phyloP scores from a whole-genome alignment of 2,113 vertebrate genomes.

The Aegotheles bennettii region DNA sequence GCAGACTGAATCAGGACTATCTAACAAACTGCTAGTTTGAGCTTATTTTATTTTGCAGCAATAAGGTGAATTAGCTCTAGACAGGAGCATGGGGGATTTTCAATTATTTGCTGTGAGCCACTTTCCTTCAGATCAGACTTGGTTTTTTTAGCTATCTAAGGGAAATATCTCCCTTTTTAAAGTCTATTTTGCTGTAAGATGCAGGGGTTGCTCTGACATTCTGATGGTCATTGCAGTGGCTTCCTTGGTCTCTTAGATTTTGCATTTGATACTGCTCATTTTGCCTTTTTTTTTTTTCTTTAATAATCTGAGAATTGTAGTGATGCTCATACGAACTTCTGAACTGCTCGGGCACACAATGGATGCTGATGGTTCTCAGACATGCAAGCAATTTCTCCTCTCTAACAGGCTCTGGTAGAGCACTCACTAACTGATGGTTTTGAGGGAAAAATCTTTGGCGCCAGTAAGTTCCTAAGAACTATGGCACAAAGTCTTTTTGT shows the following conservation, averaged over 20 bases:
- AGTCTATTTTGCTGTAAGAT: neutral
- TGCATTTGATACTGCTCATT: neutral
- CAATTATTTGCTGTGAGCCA: neutral
- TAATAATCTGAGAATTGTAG: neutral
- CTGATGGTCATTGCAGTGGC: neutral
- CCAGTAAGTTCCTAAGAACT: neutral
- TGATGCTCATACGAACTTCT: neutral
- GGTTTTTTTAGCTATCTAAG: neutral
- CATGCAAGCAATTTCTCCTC: neutral
- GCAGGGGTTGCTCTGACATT: neutral
- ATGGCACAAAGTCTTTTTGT: neutral
- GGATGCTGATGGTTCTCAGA: neutral
- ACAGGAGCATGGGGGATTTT: neutral
- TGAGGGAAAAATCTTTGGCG: neutral
- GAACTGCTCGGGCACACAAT: neutral
- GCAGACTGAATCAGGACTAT: neutral
- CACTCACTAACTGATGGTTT: neutral
- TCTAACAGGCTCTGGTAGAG: neutral
- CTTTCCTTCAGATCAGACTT: neutral
- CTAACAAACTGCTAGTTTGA: neutral
- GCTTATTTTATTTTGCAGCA: neutral
- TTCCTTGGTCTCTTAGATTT: neutral
- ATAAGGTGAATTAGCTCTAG: neutral
- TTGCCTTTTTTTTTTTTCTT: neutral
- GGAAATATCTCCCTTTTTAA: neutral